Evolutionary conservation across 2,888 invertebrate species (phyloP).

Genomic region (Phymatocera aterrima): DNA sequence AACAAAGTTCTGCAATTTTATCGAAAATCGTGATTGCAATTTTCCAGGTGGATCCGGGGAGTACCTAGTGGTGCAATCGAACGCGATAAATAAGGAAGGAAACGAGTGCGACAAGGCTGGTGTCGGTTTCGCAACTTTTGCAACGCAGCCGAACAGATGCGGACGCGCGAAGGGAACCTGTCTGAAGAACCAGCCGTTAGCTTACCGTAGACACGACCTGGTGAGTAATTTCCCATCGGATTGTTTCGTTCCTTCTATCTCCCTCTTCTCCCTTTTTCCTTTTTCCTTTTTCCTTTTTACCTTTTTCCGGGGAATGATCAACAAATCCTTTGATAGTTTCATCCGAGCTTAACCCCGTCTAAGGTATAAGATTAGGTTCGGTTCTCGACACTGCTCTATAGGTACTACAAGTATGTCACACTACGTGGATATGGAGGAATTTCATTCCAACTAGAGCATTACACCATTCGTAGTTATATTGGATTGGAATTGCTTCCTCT

Average conservation of each 20-base stretch:
- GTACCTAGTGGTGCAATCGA: constrained; percentile 74
- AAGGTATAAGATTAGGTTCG: no score
- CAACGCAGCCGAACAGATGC: constrained; percentile 75
- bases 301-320: no score
- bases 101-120: constrained; percentile 76
- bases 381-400: no score
- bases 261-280: no score
- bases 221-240: no score
- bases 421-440: constrained; percentile 21
- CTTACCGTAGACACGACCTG: constrained; percentile 75
- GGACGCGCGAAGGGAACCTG: constrained; percentile 71
- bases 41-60: constrained; percentile 74
- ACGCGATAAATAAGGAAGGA: constrained; percentile 71
- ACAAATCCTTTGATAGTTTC: no score
- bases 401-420: not conserved
- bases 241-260: no score
- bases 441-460: constrained; percentile 29
- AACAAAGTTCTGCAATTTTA: not conserved
- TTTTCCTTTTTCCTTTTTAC: no score
- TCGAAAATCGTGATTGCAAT: not conserved
- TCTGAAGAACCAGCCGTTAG: constrained; percentile 76
- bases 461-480: constrained; percentile 25
- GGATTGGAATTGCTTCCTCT: constrained; percentile 30
- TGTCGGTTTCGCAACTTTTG: constrained; percentile 76
- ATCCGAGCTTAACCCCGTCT: no score